Conservation (phyloP, 2,797 vertebrate genomes). For the Prionace glauca region DNA sequence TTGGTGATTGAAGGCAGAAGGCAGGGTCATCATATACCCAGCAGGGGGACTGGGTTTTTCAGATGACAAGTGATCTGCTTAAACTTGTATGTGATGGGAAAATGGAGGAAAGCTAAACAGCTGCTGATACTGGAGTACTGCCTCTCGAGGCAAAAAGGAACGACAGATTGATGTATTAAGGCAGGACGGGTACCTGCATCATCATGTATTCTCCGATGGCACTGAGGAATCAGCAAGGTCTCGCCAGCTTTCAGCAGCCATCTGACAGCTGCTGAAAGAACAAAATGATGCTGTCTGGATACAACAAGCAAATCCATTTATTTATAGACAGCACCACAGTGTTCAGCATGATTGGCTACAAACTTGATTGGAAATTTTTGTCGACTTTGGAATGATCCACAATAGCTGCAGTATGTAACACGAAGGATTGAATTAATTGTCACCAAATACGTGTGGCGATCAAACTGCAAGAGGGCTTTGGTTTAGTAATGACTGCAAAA, state of each 20-base stretch:
- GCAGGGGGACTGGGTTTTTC: not conserved
- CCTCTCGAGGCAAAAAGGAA: conserved; percentile 17
- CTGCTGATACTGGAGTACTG: conserved; percentile 3
- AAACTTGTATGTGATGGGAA: conserved; percentile 25
- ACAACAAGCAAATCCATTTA: conserved; percentile 12
- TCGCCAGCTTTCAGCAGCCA: conserved; percentile 32
- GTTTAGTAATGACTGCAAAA: not conserved
- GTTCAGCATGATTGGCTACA: conserved; percentile 13
- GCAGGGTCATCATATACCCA: not conserved
- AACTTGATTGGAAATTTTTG: not conserved
- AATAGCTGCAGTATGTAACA: not conserved
- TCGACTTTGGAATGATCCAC: not conserved
- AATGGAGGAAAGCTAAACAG: conserved; percentile 30
- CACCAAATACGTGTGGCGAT: not conserved
- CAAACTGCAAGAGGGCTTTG: not conserved
- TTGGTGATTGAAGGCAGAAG: not conserved
- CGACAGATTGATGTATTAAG: conserved; percentile 20
- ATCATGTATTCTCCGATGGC: conserved; percentile 12
- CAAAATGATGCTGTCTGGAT: conserved; percentile 18
- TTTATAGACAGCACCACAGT: not conserved
- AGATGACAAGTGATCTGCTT: conserved; percentile 21
- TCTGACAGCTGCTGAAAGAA: conserved; percentile 24
- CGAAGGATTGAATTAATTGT: conserved; percentile 9
- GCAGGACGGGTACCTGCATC: conserved; percentile 25
- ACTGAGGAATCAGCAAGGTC: conserved; percentile 23